A percentile compares a stretch with the other conserved stretches of the same genome.
Conservation (phyloP, 2,113 vertebrate genomes). For the Tupaia chinensis region DNA sequence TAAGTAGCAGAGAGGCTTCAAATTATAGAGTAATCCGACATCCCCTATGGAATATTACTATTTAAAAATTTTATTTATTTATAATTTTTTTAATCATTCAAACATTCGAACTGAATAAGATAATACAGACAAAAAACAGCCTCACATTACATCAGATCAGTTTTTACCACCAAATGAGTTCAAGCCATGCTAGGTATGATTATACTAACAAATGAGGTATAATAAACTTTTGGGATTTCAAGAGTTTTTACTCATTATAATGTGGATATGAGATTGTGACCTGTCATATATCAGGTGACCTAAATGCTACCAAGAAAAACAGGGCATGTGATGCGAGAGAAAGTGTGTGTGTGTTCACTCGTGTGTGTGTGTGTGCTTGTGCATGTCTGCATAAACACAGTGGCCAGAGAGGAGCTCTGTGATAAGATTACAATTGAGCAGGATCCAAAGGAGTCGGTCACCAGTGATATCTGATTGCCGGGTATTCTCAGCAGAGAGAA, state of each 20-base stretch:
- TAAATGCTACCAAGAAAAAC: background rate
- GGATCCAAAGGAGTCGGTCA: background rate
- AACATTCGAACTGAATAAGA: background rate
- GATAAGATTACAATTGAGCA: background rate
- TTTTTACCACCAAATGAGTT: conserved; percentile 8
- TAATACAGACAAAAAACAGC: background rate
- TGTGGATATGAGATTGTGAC: background rate
- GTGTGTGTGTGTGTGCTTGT: background rate
- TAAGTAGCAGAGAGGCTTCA: too few relatives aligned
- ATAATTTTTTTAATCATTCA: background rate
- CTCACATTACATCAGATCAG: background rate
- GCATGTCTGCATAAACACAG: background rate
- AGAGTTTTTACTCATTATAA: background rate
- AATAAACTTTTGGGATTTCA: background rate
- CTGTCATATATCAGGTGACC: background rate
- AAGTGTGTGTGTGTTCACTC: background rate
- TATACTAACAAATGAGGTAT: background rate
- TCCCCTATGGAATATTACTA: too few relatives aligned
- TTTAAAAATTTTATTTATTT: too few relatives aligned
- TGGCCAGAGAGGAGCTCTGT: background rate
- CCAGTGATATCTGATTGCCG: background rate
- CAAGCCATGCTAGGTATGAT: background rate
- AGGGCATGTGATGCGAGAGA: background rate
- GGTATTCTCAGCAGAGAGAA: background rate
- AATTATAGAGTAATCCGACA: too few relatives aligned